phyloP scores from a whole-genome alignment of 2,888 invertebrate genomes.

The Gortyna flavago region DNA sequence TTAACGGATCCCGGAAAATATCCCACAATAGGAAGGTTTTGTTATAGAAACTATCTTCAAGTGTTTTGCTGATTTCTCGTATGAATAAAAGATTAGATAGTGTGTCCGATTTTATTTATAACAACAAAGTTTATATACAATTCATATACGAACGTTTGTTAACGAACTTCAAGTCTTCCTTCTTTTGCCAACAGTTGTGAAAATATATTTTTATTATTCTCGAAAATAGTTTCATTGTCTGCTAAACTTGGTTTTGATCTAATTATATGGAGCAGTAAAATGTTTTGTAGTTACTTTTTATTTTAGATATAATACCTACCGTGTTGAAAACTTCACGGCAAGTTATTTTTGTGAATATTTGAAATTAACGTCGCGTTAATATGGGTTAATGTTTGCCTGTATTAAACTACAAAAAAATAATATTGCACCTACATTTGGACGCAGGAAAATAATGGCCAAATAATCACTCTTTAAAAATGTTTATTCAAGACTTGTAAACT shows the following conservation, averaged over 20 bases:
- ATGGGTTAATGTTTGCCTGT: not conserved
- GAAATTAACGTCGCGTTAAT: not conserved
- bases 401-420: too few relatives aligned
- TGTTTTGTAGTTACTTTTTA: not conserved
- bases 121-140: too few relatives aligned
- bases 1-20: too few relatives aligned
- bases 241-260: slow-evolving; percentile 15
- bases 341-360: not conserved
- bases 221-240: slow-evolving; percentile 4
- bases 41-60: too few relatives aligned
- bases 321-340: not conserved
- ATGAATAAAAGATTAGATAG: too few relatives aligned
- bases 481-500: too few relatives aligned
- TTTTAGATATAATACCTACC: not conserved
- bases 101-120: too few relatives aligned
- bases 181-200: not conserved
- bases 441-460: too few relatives aligned
- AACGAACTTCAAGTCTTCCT: not conserved
- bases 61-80: too few relatives aligned
- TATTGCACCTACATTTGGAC: not conserved
- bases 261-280: slow-evolving; percentile 4
- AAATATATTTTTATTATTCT: slow-evolving; percentile 1
- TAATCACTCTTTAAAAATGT: too few relatives aligned
- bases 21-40: too few relatives aligned
- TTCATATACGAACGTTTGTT: not conserved